These are phyloP conservation scores for Anthonomus grandis DNA, from an alignment of 1,140 invertebrate species.

Conservation along the genomic window DNA sequence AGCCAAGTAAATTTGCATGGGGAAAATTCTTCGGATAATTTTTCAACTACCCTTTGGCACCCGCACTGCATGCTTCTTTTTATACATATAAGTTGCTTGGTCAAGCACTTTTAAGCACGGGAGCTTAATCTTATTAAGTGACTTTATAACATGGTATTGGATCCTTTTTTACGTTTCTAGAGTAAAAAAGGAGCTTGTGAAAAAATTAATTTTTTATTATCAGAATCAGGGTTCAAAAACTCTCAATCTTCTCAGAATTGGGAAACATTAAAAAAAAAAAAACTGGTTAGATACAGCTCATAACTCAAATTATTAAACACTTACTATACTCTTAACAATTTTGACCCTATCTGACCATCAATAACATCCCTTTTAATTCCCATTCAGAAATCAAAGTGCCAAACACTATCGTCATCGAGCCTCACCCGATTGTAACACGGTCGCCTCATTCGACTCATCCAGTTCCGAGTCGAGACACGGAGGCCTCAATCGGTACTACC, in stretches of 20 bases:
- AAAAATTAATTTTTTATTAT: no score
- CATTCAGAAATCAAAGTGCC: conserved; percentile 65
- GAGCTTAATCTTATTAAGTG: no score
- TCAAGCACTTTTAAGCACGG: conserved; percentile 6
- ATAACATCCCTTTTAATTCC: no score
- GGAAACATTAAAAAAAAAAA: no score
- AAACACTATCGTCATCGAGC: conserved; percentile 83
- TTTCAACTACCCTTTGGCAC: conserved; percentile 2
- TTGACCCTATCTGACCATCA: background rate
- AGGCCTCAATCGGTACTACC: conserved; percentile 78
- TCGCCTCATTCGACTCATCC: conserved; percentile 81
- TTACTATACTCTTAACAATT: background rate
- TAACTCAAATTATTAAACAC: background rate
- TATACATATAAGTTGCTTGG: conserved; percentile 10
- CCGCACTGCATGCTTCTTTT: conserved; percentile 28
- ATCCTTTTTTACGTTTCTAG: no score
- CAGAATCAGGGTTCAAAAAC: no score
- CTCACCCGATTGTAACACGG: conserved; percentile 84
- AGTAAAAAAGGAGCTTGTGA: no score
- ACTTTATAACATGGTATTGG: no score
- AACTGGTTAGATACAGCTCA: no score
- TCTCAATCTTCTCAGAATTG: no score
- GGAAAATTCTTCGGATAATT: conserved; percentile 2
- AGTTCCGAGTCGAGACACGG: conserved; percentile 77
- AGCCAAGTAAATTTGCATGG: background rate